These are phyloP conservation scores for Piezodorus guildinii DNA, from an alignment of 1,140 invertebrate genomes.

Conservation along the genomic window DNA sequence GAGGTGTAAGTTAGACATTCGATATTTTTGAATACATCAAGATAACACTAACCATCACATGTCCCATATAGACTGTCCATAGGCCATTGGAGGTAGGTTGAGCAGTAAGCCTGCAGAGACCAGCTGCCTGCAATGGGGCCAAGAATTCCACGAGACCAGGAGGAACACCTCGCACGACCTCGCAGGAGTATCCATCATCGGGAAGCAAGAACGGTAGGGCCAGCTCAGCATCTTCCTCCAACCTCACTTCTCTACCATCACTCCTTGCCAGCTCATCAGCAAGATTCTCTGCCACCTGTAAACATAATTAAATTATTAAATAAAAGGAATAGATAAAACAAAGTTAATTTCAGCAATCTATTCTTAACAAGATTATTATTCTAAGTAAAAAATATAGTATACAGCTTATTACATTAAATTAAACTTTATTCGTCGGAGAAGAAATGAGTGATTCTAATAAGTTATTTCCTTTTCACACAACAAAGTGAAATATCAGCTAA, in stretches of 20 bases:
- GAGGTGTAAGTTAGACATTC: too few relatives aligned
- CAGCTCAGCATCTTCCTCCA: conserved; percentile 77
- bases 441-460: too few relatives aligned
- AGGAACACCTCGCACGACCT: conserved; percentile 85
- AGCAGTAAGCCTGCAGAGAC: conserved; percentile 75
- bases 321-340: too few relatives aligned
- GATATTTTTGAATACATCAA: too few relatives aligned
- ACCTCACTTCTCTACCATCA: conserved; percentile 72
- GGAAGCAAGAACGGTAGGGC: conserved; percentile 85
- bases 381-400: too few relatives aligned
- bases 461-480: too few relatives aligned
- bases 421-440: too few relatives aligned
- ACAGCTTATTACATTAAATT: too few relatives aligned
- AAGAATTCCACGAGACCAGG: conserved; percentile 79
- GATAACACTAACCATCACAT: conserved; percentile 29
- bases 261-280: conserved; percentile 82
- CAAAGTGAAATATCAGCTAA: too few relatives aligned
- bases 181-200: conserved; percentile 96
- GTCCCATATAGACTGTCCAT: conserved; percentile 88
- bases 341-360: too few relatives aligned
- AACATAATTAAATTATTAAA: background rate
- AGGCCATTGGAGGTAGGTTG: conserved; percentile 81
- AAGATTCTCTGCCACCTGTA: conserved; percentile 74
- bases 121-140: conserved; percentile 70
- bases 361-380: too few relatives aligned